Percentiles rank a stretch among this genome's conserved stretches.
Conservation (phyloP, 2,888 invertebrate genomes). For the Lissocephala sabroskyi region DNA sequence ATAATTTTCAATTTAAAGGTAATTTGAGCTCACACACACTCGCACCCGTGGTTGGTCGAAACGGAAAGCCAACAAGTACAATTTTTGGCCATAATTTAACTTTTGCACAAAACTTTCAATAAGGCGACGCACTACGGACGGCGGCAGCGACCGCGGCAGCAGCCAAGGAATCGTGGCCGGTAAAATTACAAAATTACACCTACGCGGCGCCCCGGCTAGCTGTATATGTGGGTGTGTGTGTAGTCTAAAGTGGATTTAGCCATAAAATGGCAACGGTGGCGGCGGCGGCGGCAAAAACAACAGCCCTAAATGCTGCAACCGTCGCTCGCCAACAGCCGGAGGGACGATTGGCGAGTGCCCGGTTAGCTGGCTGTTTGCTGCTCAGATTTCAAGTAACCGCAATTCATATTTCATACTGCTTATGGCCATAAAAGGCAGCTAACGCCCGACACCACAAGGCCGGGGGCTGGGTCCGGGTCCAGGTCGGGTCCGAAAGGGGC, state of each 20-base stretch:
- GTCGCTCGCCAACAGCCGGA: too few species aligned
- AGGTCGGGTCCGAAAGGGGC: conserved; percentile 21
- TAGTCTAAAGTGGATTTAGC: conserved; percentile 55
- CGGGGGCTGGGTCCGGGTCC: too few species aligned
- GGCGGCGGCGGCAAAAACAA: conserved; percentile 31
- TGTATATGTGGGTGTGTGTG: neutral
- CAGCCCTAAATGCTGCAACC: conserved; percentile 51
- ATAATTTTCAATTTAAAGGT: conserved; percentile 64
- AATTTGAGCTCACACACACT: conserved; percentile 40
- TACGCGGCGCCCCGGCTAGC: neutral
- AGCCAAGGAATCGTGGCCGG: conserved; percentile 22
- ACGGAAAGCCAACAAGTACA: conserved; percentile 27
- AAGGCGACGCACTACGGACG: conserved; percentile 30
- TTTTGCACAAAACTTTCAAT: conserved; percentile 64
- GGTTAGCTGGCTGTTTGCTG: conserved; percentile 21
- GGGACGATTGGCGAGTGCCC: neutral
- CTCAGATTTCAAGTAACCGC: conserved; percentile 50
- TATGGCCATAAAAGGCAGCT: conserved; percentile 36
- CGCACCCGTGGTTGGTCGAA: conserved; percentile 1
- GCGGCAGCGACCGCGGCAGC: neutral
- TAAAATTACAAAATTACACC: conserved; percentile 26
- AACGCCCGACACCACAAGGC: too few species aligned
- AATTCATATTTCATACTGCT: conserved; percentile 60
- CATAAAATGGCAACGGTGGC: conserved; percentile 45
- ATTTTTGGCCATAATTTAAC: conserved; percentile 60